Base-by-base conservation (phyloP, 2,888 invertebrate species). In the Epinotia nisella region DNA sequence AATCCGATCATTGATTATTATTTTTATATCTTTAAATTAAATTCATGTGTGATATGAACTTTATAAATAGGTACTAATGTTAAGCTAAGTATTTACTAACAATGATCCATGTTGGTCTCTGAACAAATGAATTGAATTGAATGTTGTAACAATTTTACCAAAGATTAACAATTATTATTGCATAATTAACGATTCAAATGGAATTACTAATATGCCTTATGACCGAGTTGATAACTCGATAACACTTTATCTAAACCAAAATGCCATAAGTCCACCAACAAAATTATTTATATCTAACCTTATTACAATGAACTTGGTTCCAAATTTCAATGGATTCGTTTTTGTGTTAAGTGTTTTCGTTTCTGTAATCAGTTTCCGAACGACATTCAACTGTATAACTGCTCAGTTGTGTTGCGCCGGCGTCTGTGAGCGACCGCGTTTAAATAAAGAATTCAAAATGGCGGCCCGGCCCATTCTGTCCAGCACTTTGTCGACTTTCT, bases 371-470 rank as follows among this genome's bases (percentile, higher is more conserved):
- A 13, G 67, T 61, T 53, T 64, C 64, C 68, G 65, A 71, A 69
- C 68, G 73, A 53, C 58, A 69, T 73, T 67, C 71, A 67, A 56
- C 53, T 19, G 58, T 10, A n/a, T 39, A 19, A 60, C 53, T 17
- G 74, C 13, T 73, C 85, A 91, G 90, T 91, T 77, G 83, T 73
- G 75, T 79, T 87, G 93, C 92, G 92, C 87, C 78, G 79, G 87
- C 93, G 91, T 85, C 85, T 84, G 77, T 75, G 70, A 74, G 82
- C 82, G 82, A 86, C 86, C 87, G 82, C 82, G 85, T 79, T 82
- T 81, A 85, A 88, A 85, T 83, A 82, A 85, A 83, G 83, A 49
- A 85, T 83, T 56, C 87, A 92, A 92, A 71, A 93, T 93, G 93
- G 93, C 93, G 81, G 83, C 91, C 76, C 88, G 91, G 55, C 81